Percentiles rank a stretch among this genome's conserved stretches.
Conservation (phyloP, 1,140 invertebrate genomes). For the Dendroctonus ponderosae region DNA sequence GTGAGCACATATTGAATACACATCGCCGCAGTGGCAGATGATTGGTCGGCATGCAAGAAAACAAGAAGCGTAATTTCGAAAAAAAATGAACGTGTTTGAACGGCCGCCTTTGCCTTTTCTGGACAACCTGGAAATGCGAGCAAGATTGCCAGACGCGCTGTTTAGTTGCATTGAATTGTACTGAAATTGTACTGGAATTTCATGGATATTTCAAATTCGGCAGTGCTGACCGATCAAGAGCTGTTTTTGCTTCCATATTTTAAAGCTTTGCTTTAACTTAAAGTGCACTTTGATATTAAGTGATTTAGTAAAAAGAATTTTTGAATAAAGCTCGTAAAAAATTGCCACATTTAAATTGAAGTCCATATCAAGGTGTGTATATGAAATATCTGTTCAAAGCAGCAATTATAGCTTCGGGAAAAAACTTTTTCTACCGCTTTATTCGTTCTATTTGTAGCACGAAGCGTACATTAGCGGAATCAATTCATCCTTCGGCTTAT, state of each 20-base stretch:
- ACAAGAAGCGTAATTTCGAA: constrained; percentile 2
- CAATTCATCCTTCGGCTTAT: neutral
- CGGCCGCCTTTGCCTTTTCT: constrained; percentile 6
- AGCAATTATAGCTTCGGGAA: too few species aligned
- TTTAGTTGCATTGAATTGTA: neutral
- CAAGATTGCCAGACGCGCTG: neutral
- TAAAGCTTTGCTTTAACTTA: too few species aligned
- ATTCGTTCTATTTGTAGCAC: neutral
- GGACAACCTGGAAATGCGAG: constrained; percentile 9
- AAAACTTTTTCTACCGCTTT: neutral
- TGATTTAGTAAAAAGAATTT: too few species aligned
- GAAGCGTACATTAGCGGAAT: neutral
- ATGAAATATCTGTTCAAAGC: too few species aligned
- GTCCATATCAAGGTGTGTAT: neutral
- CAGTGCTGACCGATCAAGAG: too few species aligned
- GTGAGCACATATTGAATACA: constrained; percentile 1
- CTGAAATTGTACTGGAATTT: constrained; percentile 3
- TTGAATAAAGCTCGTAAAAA: neutral
- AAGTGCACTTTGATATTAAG: too few species aligned
- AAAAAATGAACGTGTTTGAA: neutral
- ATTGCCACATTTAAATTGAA: neutral
- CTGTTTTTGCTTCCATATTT: too few species aligned
- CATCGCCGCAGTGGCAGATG: too few species aligned
- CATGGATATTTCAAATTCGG: too few species aligned
- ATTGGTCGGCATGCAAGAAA: neutral